Evolutionary conservation across 2,888 invertebrate species (phyloP).

Genomic region (Drosophila acutilabella): DNA sequence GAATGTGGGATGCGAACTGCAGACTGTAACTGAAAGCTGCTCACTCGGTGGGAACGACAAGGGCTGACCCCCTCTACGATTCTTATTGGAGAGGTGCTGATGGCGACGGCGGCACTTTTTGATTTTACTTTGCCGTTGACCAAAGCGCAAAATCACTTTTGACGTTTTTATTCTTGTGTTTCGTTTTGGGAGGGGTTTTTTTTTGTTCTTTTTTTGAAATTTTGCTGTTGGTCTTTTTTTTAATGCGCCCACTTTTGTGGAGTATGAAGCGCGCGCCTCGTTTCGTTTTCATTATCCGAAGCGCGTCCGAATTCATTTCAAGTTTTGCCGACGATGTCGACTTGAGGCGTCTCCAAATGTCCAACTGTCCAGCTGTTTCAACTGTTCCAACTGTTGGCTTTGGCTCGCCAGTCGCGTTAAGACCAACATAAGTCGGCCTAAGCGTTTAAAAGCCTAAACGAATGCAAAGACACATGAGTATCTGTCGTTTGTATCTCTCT

Average conservation of each 20-base stretch:
- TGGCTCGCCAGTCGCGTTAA: slow-evolving; percentile 72
- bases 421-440: slow-evolving; percentile 76
- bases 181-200: slow-evolving; percentile 38
- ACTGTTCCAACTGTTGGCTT: slow-evolving; percentile 71
- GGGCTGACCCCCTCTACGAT: background rate
- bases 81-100: slow-evolving; percentile 61
- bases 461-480: slow-evolving; percentile 62
- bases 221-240: slow-evolving; percentile 13
- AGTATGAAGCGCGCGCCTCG: slow-evolving; percentile 70
- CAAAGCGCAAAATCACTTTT: slow-evolving; percentile 81
- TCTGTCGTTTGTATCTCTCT: slow-evolving; percentile 15
- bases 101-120: slow-evolving; percentile 65
- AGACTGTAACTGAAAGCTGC: slow-evolving; percentile 20
- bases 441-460: slow-evolving; percentile 80
- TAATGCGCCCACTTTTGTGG: slow-evolving; percentile 13
- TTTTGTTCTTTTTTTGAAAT: slow-evolving; percentile 4
- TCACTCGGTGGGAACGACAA: background rate
- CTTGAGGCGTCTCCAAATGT: slow-evolving; percentile 72
- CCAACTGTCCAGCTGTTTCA: slow-evolving; percentile 49
- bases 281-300: slow-evolving; percentile 79
- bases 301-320: slow-evolving; percentile 76
- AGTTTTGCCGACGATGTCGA: slow-evolving; percentile 67
- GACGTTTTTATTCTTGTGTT: slow-evolving; percentile 81
- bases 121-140: slow-evolving; percentile 71
- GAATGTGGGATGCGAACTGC: slow-evolving; percentile 6